Evolutionary conservation across 1,140 invertebrate species (phyloP), one percentile per base, ranked within the genome.

Genomic region (Ceratosolen solmsi): DNA sequence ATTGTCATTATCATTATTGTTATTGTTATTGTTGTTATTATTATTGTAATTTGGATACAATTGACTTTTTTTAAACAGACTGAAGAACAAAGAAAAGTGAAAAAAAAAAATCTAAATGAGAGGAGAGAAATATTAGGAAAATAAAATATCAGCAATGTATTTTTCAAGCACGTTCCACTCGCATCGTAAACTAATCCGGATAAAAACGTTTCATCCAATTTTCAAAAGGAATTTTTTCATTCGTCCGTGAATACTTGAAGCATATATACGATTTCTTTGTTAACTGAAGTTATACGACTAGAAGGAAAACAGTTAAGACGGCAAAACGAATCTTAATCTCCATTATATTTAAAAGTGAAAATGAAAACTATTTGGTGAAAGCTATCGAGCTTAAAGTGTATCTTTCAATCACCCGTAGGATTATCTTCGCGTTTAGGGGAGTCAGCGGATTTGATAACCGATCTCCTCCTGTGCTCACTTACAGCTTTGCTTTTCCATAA

Each of bases 381-480:
- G 75, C 58, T 22, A 77, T 63, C 58, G 13, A 60, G 56, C 65
- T 56, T 27, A 71, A 72, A 74, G 11, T 63, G 72, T 70, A 63
- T 75, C 71, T 56, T 75, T 56, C 56, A 74, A 68, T 46, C 9
- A 13, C 1, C 13, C 25, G 0, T 1, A 51, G 60, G 79, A 81
- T 81, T 75, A 81, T 75, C 72, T 70, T 11, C 70, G 49, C 58
- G 41, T 56, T 75, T 70, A 68, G 60, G 72, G 72, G 71, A 73
- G 56, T 74, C 71, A 74, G 79, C 58, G 54, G 58, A 75, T 75
- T 81, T 81, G 79, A 81, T 81, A 76, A 81, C 20, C 60, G 79
- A 81, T 75, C 72, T 68, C 15, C 15, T 46, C 56, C 41, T 56
- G 79, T 33, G 49, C 41, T 13, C 20, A 58, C 13, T 36, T 81